phyloP scores from a whole-genome alignment of 2,797 vertebrate species.

The Knipowitschia caucasica region DNA sequence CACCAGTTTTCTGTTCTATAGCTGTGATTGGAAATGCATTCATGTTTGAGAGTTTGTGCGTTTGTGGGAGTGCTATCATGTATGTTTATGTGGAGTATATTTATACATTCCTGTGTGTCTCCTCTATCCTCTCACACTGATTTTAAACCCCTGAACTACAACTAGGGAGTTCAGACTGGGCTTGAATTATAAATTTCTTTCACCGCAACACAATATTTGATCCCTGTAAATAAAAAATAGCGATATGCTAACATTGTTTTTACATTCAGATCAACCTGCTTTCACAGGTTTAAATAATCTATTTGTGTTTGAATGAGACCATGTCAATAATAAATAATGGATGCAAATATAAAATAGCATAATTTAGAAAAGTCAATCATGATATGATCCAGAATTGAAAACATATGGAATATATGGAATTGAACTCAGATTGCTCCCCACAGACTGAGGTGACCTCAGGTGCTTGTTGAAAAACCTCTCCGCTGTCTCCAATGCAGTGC shows the following conservation, averaged over 20 bases:
- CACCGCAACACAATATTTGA: conserved; percentile 78
- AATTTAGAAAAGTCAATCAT: conserved; percentile 73
- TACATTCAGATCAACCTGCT: conserved; percentile 83
- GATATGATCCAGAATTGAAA: conserved; percentile 69
- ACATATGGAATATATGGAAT: conserved; percentile 54
- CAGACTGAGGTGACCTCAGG: conserved; percentile 64
- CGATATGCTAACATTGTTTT: conserved; percentile 76
- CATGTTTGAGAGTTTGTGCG: conserved; percentile 62
- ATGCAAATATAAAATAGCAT: conserved; percentile 71
- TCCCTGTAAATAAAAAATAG: conserved; percentile 78
- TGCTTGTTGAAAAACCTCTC: conserved; percentile 61
- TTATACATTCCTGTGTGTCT: conserved; percentile 82
- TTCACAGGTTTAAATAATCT: conserved; percentile 78
- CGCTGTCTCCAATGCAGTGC: conserved; percentile 58
- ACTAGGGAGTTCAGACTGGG: conserved; percentile 71
- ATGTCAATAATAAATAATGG: conserved; percentile 77
- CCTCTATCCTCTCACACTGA: conserved; percentile 76
- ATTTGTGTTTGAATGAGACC: conserved; percentile 74
- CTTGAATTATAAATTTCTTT: conserved; percentile 74
- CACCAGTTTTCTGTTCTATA: conserved; percentile 56
- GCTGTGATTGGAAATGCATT: conserved; percentile 63
- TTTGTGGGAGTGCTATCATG: conserved; percentile 64
- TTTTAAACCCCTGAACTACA: conserved; percentile 74
- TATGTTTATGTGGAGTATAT: conserved; percentile 71
- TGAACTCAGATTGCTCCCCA: conserved; percentile 62